Conservation (phyloP, 2,797 vertebrate genomes). For the Syngnathus rostellatus region DNA sequence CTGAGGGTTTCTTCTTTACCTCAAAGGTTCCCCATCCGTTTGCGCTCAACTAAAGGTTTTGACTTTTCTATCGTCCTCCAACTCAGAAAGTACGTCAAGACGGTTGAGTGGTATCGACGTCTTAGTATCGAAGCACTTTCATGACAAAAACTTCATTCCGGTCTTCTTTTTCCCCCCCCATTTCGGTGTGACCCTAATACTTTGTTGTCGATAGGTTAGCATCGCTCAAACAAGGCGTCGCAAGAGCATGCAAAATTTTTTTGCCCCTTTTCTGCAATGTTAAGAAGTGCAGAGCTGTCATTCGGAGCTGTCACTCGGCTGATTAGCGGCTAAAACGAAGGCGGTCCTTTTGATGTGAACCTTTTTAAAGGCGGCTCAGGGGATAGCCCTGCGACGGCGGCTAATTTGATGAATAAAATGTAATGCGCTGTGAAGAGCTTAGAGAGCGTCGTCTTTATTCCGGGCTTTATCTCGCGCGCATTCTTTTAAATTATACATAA, state of each 20-base stretch:
- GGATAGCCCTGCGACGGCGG: conserved; percentile 65
- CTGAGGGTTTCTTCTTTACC: neutral
- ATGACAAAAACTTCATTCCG: too few relatives aligned
- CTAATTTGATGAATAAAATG: conserved; percentile 74
- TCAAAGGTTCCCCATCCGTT: neutral
- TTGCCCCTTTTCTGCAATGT: conserved; percentile 18
- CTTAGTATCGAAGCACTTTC: neutral
- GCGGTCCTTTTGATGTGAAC: conserved; percentile 66
- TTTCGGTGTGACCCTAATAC: neutral
- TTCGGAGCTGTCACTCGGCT: conserved; percentile 61
- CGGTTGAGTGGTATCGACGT: neutral
- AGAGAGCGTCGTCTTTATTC: conserved; percentile 56
- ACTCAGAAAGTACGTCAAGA: too few relatives aligned
- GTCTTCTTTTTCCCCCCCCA: neutral
- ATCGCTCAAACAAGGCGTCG: conserved; percentile 5
- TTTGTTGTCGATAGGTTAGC: neutral
- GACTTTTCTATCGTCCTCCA: too few relatives aligned
- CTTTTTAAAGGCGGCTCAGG: conserved; percentile 67
- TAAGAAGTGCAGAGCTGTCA: conserved; percentile 52
- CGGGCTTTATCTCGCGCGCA: conserved; percentile 62
- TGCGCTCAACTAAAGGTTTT: too few relatives aligned
- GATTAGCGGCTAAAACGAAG: conserved; percentile 70
- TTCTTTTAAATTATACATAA: conserved; percentile 74
- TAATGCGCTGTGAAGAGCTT: conserved; percentile 67
- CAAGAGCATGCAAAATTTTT: conserved; percentile 13